These are phyloP conservation scores for Channa maculata DNA, from an alignment of 2,113 vertebrate genomes.

Conservation along the genomic window DNA sequence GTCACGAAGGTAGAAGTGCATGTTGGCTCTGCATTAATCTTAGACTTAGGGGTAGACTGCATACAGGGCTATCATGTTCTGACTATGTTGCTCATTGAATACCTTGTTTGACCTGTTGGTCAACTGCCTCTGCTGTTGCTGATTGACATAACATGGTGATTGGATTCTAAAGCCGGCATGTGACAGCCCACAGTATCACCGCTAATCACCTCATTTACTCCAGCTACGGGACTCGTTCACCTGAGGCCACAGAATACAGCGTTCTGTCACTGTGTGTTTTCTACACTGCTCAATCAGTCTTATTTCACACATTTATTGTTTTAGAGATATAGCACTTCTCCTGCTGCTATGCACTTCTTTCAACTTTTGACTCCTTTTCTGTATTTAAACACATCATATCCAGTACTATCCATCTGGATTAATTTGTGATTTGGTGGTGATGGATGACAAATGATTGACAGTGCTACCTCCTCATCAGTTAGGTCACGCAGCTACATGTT, in stretches of 20 bases:
- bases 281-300: background rate
- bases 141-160: conserved; percentile 77
- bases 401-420: conserved; percentile 42
- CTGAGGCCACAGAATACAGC: conserved; percentile 51
- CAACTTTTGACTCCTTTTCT: conserved; percentile 39
- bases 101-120: conserved; percentile 70
- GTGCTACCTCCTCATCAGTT: conserved; percentile 45
- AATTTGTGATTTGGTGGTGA: conserved; percentile 27
- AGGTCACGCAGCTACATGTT: conserved; percentile 59
- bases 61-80: conserved; percentile 8
- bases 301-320: conserved; percentile 3
- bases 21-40: conserved; percentile 11
- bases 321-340: background rate
- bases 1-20: conserved; percentile 43
- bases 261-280: conserved; percentile 25
- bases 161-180: conserved; percentile 66
- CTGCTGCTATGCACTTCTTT: conserved; percentile 17
- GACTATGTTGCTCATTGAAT: conserved; percentile 19
- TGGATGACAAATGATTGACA: conserved; percentile 73
- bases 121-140: conserved; percentile 62
- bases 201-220: conserved; percentile 79
- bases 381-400: conserved; percentile 19
- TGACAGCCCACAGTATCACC: conserved; percentile 76
- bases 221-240: conserved; percentile 65
- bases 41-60: background rate